Percentiles rank a stretch among this genome's conserved stretches.
Evolutionary conservation across 2,888 invertebrate species (phyloP).

Genomic region (Pristionchus mayeri): DNA sequence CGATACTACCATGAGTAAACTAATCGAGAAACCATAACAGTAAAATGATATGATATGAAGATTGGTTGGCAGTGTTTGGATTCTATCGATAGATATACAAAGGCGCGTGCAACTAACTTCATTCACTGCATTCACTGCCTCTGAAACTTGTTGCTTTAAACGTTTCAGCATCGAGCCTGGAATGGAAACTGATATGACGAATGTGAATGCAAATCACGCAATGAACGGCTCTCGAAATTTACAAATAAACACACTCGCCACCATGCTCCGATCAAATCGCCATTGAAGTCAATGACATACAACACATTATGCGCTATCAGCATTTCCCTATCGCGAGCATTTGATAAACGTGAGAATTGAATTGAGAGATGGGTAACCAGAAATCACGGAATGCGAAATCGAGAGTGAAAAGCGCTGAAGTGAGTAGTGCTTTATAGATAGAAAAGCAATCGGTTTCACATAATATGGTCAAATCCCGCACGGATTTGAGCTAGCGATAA

Average conservation of each 20-base stretch:
- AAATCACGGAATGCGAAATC: not conserved
- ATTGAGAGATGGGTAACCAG: not conserved
- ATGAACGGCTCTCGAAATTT: no score
- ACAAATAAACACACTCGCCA: no score
- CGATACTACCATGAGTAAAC: not conserved
- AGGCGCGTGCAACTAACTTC: slow-evolving; percentile 54
- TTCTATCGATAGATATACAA: slow-evolving; percentile 4
- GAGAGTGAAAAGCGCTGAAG: no score
- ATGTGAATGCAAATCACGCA: not conserved
- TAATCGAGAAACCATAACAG: not conserved
- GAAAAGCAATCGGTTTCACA: no score
- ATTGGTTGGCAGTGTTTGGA: not conserved
- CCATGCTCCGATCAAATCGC: no score
- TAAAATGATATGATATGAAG: not conserved
- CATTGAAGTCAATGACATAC: not conserved
- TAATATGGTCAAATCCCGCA: no score
- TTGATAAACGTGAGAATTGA: not conserved
- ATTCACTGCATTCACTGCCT: slow-evolving; percentile 64
- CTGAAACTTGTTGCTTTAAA: slow-evolving; percentile 63
- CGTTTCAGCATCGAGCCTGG: slow-evolving; percentile 57
- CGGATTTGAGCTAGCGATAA: no score
- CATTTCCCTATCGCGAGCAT: not conserved
- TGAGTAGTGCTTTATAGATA: no score
- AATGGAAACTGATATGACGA: not conserved
- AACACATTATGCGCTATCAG: not conserved